Evolutionary conservation across 2,797 vertebrate species (phyloP), one percentile per base, ranked within the genome.

Genomic region (Premnoplex brunnescens): DNA sequence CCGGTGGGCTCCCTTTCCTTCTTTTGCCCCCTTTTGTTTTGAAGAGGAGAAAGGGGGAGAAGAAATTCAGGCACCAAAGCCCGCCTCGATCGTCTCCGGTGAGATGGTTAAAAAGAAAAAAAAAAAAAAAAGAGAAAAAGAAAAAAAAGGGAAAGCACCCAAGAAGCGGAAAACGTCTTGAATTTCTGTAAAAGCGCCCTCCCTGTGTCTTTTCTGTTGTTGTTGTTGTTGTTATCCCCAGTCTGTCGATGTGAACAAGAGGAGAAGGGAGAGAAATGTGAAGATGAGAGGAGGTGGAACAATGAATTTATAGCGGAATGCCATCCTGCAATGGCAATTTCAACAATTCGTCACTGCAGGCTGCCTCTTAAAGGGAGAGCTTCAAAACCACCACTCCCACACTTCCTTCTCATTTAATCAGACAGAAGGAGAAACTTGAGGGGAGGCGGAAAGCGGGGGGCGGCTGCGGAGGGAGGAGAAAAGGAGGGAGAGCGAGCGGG

Each of bases 291-390:
- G 98, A 98, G 98, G 98, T 97, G 97, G 98, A 98, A 98, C 98
- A 98, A 98, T 98, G 98, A 97, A 98, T 98, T 98, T 98, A 98
- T 98, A 98, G 97, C 97, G 96, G 97, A 98, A 97, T 98, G 98
- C 97, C 98, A 98, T 98, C 97, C 98, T 97, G 98, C 97, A 97
- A 98, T 97, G 98, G 98, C 98, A 97, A 98, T 98, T 98, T 98
- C 97, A 97, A 97, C 98, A 98, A 98, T 98, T 98, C 98, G 98
- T 98, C 98, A 98, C 97, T 97, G 98, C 97, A 97, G 97, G 97
- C 98, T 98, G 98, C 98, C 98, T 98, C 98, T 98, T 98, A 98
- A 98, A 98, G 97, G 98, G 97, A 98, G 98, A 98, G 98, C 98
- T 97, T 96, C 97, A 91, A 92, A 95, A 97, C 97, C 96, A 97